Conservation (phyloP, 2,888 invertebrate species). For the Lomographa bimaculata region DNA sequence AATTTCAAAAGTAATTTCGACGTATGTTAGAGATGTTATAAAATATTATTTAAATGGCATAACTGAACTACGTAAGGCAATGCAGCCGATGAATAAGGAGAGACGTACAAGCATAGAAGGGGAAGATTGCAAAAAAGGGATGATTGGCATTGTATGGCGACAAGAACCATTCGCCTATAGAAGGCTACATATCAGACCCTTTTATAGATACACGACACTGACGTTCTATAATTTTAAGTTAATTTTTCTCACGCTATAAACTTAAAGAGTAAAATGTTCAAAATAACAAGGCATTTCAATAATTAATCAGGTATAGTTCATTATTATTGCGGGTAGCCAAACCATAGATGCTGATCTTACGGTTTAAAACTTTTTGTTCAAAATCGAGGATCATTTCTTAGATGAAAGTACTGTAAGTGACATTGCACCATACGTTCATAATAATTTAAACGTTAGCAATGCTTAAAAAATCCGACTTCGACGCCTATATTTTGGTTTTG, state of each 20-base stretch:
- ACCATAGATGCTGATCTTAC: too few species aligned
- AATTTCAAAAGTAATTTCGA: conserved; percentile 23
- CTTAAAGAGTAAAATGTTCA: too few species aligned
- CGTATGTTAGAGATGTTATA: conserved; percentile 22
- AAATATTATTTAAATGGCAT: conserved; percentile 28
- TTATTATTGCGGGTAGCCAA: too few species aligned
- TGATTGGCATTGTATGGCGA: conserved; percentile 21
- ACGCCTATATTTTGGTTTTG: too few species aligned
- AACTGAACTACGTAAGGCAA: conserved; percentile 19
- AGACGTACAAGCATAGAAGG: conserved; percentile 1
- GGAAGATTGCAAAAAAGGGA: conserved; percentile 21
- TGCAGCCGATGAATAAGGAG: conserved; percentile 24
- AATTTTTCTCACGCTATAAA: conserved; percentile 6
- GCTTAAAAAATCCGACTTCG: too few species aligned
- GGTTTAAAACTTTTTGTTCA: too few species aligned
- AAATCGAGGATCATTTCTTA: too few species aligned
- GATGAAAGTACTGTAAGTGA: too few species aligned
- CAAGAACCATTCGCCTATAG: conserved; percentile 16
- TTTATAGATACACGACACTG: conserved; percentile 24
- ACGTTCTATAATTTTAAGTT: conserved; percentile 7
- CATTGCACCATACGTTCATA: too few species aligned
- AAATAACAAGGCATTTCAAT: too few species aligned
- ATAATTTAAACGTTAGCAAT: too few species aligned
- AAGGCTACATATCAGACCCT: conserved; percentile 22
- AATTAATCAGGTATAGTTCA: too few species aligned